Evolutionary conservation across 2,797 vertebrate species (phyloP), one percentile per base, ranked within the genome.

Genomic region (Pterois miles): DNA sequence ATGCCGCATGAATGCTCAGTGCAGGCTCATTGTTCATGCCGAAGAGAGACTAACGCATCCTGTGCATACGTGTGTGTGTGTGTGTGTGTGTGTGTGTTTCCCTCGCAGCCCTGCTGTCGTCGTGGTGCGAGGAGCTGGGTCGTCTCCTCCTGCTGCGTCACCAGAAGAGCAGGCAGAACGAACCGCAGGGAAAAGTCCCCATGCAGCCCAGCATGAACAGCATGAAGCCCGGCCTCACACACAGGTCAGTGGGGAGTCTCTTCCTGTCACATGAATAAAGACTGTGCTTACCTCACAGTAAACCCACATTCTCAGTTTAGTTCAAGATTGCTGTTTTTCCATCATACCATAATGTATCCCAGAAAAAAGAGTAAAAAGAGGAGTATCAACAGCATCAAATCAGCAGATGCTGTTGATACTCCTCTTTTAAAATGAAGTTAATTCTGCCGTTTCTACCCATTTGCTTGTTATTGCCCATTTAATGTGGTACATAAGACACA

Each of bases 51-150:
- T 87, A 73, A 89, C 53, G 3, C 20, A 0, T 10, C 34, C 34
- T 36, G 33, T 40, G 52, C 38, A 16, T 76, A 16, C 43, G 43
- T 46, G 43, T 46, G 43, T 46, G 43, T 78, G 67, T 81, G n/a
- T 91, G 78, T 88, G 33, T 74, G 72, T 81, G 59, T 85, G 6
- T 60, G 75, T 91, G 87, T 91, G 78, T 88, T 73, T 86, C 66
- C 83, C 82, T 90, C 56, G 22, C 92, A 99, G 98, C 98, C 1
- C 95, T 99, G 94, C 96, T 99, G 79, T 99, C 98, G 0, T 99
- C 98, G 91, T 99, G 98, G 98, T 99, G 98, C 88, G 98, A 99
- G 95, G 98, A 99, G 94, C 95, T 99, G 81, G 98, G 98, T 90
- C 96, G 98, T 33, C 97, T 99, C 87, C 95, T 99, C 90, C 96